Evolutionary conservation across 2,113 vertebrate genomes (phyloP).

Genomic region (Zosterops pallidus): DNA sequence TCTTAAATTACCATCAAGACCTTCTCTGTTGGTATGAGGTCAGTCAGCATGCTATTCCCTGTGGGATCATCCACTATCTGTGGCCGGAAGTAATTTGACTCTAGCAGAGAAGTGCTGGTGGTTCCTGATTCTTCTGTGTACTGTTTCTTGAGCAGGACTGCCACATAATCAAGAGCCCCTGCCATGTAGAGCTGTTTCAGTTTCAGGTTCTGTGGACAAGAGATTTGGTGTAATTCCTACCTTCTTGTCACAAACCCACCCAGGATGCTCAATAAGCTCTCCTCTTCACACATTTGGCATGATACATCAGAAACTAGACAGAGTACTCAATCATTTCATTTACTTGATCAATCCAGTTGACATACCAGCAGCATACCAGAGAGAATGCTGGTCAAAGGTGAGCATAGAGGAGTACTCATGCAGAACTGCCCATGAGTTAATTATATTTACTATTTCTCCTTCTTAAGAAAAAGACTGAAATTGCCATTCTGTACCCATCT

Average conservation of each 20-base stretch:
- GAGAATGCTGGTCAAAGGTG: background rate
- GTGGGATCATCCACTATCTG: too few relatives aligned
- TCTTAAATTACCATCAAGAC: background rate
- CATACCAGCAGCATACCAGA: background rate
- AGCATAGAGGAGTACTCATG: background rate
- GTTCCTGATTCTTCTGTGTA: background rate
- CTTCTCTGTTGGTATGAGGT: background rate
- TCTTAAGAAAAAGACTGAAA: background rate
- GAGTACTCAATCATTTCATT: background rate
- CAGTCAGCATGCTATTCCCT: background rate
- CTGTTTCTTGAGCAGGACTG: background rate
- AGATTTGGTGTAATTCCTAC: background rate
- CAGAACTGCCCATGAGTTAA: background rate
- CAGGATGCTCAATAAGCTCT: background rate
- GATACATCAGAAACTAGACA: background rate
- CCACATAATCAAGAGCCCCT: background rate
- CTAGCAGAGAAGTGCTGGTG: accelerated
- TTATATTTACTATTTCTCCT: background rate
- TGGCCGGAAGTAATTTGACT: background rate
- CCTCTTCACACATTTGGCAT: background rate
- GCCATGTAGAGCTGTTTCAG: background rate
- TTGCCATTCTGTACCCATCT: background rate
- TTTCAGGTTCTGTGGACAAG: background rate
- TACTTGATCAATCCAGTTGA: background rate
- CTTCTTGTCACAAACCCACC: background rate